A percentile compares a stretch with the other conserved stretches of the same genome.
Evolutionary conservation across 2,888 invertebrate species (phyloP).

Genomic region (Amblyjoppa proteus): DNA sequence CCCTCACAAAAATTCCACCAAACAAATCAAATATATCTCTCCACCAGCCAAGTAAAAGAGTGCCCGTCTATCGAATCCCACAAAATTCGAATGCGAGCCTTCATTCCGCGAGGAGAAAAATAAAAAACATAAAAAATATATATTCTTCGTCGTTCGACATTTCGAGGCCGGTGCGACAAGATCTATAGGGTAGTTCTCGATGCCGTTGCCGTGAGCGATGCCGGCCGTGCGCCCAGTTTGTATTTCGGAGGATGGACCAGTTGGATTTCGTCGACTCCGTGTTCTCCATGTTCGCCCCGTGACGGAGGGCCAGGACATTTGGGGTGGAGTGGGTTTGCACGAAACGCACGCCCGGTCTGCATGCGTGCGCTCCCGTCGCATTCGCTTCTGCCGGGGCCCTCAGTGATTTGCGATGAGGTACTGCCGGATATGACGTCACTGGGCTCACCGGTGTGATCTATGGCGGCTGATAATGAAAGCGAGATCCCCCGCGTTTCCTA

Average conservation of each 20-base stretch:
- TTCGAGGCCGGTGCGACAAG: conserved; percentile 22
- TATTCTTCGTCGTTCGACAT: conserved; percentile 41
- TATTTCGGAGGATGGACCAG: conserved; percentile 37
- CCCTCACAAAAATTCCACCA: no score
- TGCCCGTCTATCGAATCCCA: not conserved
- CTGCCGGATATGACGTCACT: conserved; percentile 83
- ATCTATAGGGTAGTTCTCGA: conserved; percentile 40
- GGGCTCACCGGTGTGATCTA: conserved; percentile 80
- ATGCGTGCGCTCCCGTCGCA: conserved; percentile 59
- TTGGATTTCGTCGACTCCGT: conserved; percentile 42
- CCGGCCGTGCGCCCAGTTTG: conserved; percentile 46
- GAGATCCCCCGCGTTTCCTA: conserved; percentile 72
- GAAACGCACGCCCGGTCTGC: conserved; percentile 26
- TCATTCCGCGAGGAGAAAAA: not conserved
- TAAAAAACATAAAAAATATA: not conserved
- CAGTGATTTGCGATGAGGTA: conserved; percentile 79
- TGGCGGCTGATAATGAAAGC: conserved; percentile 84
- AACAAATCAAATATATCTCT: no score
- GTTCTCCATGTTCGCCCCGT: not conserved
- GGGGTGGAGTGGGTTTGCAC: conserved; percentile 4
- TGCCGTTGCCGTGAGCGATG: conserved; percentile 46
- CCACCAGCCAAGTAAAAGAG: no score
- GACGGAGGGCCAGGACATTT: not conserved
- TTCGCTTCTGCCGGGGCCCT: conserved; percentile 61
- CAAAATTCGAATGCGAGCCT: not conserved